Base-by-base conservation (phyloP, 2,797 vertebrate genomes). In the Acanthurus leucopareius region DNA sequence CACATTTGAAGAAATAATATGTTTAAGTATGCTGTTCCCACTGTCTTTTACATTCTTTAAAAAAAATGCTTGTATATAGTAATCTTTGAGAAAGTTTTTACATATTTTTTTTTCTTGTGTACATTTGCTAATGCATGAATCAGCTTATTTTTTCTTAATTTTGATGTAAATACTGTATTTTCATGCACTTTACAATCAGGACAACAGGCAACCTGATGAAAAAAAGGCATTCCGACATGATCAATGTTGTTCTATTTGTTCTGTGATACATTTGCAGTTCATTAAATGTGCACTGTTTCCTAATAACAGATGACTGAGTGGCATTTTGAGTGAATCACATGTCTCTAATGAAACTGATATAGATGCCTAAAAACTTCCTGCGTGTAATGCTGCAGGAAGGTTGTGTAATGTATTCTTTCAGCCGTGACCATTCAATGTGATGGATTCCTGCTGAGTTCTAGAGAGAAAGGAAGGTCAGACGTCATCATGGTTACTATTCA, bases 241-340 rank as follows among this genome's bases (percentile, higher is more conserved):
- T 59, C 68, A 51, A 47, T 19, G 10, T 51, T 78, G 61, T 53
- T 69, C n/a, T 40, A 13, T 47, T 4, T 69, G 25, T 53, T 88
- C 42, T 77, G 59, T 77, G 69, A 71, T 73, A 58, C 28, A 77
- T 70, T 52, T 75, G 64, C 63, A 78, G 75, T 73, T 74, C 38
- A 91, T 79, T 91, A 92, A 88, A 92, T 84, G 54, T 75, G 53
- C 49, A 52, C 15, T 67, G 44, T 84, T 83, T 84, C 52, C 28
- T 69, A 67, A 61, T 5, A 58, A 58, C 22, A 63, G 4, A 45
- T 5, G 49, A 15, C 52, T 32, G n/a, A 53, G 60, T 67, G 7
- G 9, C 2, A 20, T 62, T 69, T 3, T 15, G 22, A 56, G 19
- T 51, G 49, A 51, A 51, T 56, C 54, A 56, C 16, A 32, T 15